A percentile compares a stretch with the other conserved stretches of the same genome.
phyloP scores from a whole-genome alignment of 2,888 invertebrate species.

The Stratiomys singularior region DNA sequence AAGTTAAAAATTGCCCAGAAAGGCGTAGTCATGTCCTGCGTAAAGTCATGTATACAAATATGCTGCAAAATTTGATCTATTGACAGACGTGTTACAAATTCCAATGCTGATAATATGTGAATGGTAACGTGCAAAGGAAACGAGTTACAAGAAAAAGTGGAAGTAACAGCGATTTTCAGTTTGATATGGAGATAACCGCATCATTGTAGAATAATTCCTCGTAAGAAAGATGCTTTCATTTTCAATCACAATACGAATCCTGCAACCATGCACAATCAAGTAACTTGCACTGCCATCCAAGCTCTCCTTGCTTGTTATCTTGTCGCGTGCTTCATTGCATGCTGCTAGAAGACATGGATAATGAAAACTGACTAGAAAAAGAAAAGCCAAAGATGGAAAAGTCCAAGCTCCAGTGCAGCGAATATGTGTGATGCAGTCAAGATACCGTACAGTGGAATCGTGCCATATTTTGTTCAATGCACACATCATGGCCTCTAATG shows the following conservation, averaged over 20 bases:
- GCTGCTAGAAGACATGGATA: conserved; percentile 8
- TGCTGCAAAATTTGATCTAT: no score
- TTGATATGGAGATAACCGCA: conserved; percentile 12
- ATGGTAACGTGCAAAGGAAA: not conserved
- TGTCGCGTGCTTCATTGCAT: conserved; percentile 32
- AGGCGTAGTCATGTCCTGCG: no score
- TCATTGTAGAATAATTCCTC: conserved; percentile 17
- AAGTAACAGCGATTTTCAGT: not conserved
- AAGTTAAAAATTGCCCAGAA: no score
- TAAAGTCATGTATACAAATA: no score
- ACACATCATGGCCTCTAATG: not conserved
- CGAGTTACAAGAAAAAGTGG: conserved; percentile 40
- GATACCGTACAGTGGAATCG: not conserved
- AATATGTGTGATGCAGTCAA: not conserved
- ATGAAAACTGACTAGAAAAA: not conserved
- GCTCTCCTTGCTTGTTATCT: not conserved
- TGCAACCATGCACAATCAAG: not conserved
- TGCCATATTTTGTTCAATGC: not conserved
- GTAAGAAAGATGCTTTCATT: conserved; percentile 38
- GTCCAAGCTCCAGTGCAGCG: not conserved
- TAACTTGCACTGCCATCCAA: not conserved
- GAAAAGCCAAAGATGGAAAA: no score
- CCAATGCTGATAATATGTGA: no score
- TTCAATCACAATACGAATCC: conserved; percentile 18
- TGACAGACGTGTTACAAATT: no score